Conservation (phyloP, 2,797 vertebrate genomes). For the Pipistrellus pygmaeus region DNA sequence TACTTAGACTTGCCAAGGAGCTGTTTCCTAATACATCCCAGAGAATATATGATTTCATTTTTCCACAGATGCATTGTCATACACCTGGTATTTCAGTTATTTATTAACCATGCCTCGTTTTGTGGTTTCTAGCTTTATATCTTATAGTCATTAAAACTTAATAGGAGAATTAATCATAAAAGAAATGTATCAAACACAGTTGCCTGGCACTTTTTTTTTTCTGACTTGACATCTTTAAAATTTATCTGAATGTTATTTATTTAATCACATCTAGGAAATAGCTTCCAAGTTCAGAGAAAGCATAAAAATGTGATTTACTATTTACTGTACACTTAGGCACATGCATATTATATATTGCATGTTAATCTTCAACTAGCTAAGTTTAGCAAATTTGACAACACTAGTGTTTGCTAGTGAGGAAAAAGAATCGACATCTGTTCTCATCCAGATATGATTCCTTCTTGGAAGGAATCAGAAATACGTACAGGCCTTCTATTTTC, state of each 20-base stretch:
- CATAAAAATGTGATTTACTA: slow-evolving; percentile 82
- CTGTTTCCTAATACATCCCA: slow-evolving; percentile 35
- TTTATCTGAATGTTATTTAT: slow-evolving; percentile 82
- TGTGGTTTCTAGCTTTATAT: slow-evolving; percentile 75
- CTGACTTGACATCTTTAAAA: slow-evolving; percentile 76
- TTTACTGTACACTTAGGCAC: slow-evolving; percentile 71
- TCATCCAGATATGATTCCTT: slow-evolving; percentile 77
- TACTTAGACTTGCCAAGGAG: slow-evolving; percentile 51
- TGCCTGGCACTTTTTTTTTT: slow-evolving; percentile 45
- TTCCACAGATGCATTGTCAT: slow-evolving; percentile 57
- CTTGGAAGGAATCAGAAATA: slow-evolving; percentile 75
- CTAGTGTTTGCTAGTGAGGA: slow-evolving; percentile 76
- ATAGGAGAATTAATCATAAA: slow-evolving; percentile 82
- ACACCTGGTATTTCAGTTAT: slow-evolving; percentile 75
- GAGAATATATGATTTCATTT: slow-evolving; percentile 71
- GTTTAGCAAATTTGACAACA: slow-evolving; percentile 82
- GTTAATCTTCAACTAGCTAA: slow-evolving; percentile 80
- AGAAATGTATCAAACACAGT: slow-evolving; percentile 78
- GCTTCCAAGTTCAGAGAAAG: slow-evolving; percentile 80
- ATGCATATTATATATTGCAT: slow-evolving; percentile 72
- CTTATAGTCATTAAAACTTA: slow-evolving; percentile 82
- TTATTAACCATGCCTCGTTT: slow-evolving; percentile 74
- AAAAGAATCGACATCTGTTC: slow-evolving; percentile 81
- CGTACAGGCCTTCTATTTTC: slow-evolving; percentile 60
- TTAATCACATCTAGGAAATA: slow-evolving; percentile 76